A percentile compares a stretch with the other conserved stretches of the same genome.
These are phyloP conservation scores for Drosophila mauritiana DNA, from an alignment of 1,140 invertebrate species.

Conservation along the genomic window DNA sequence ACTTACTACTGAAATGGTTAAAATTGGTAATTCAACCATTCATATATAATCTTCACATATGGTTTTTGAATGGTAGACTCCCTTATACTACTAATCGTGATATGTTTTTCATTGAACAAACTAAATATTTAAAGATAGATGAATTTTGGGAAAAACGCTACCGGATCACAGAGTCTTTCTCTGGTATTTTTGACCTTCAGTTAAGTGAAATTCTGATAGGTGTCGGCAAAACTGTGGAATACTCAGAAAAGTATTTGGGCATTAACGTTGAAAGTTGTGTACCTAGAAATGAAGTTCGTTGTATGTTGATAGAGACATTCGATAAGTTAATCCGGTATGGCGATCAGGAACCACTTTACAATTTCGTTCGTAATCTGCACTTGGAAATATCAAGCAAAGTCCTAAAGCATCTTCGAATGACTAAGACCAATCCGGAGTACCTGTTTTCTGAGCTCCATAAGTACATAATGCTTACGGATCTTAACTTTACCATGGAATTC, in stretches of 20 bases:
- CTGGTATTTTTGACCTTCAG: conserved; percentile 13
- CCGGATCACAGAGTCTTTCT: conserved; percentile 5
- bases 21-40: conserved; percentile 11
- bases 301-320: background rate
- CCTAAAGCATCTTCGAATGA: background rate
- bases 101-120: conserved; percentile 34
- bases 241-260: conserved; percentile 6
- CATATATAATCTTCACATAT: conserved; percentile 8
- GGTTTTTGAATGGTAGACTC: conserved; percentile 29
- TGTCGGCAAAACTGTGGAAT: conserved; percentile 23
- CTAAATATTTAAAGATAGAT: background rate
- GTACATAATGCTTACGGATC: conserved; percentile 47
- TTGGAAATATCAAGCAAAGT: conserved; percentile 15
- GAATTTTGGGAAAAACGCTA: conserved; percentile 39
- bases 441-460: conserved; percentile 40
- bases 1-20: conserved; percentile 37
- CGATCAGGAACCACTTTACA: conserved; percentile 9
- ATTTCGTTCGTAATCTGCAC: conserved; percentile 16
- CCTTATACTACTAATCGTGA: background rate
- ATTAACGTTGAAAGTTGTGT: background rate
- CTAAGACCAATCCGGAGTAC: background rate
- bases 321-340: background rate
- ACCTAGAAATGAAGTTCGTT: background rate
- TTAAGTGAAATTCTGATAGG: conserved; percentile 11
- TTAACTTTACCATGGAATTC: conserved; percentile 28